Conservation (phyloP, 2,888 invertebrate genomes). For the Ceramica pisi region DNA sequence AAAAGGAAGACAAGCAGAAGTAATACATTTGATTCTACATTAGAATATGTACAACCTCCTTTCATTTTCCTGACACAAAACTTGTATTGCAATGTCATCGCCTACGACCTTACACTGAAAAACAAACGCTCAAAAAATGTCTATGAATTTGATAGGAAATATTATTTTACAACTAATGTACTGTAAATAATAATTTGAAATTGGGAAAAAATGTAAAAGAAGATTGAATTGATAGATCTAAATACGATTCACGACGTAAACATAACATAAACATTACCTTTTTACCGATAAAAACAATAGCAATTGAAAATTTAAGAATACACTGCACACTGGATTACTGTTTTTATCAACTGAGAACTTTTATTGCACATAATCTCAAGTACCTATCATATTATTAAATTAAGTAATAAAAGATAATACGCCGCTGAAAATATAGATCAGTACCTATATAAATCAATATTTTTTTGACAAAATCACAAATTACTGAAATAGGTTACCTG, state of each 20-base stretch:
- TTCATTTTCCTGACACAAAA: conserved; percentile 30
- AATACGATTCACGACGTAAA: conserved; percentile 20
- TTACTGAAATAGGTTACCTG: conserved; percentile 78
- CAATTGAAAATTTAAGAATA: conserved; percentile 55
- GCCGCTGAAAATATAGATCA: conserved; percentile 57
- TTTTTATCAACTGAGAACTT: conserved; percentile 64
- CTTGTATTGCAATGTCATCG: conserved; percentile 36
- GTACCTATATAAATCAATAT: conserved; percentile 76
- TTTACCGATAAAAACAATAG: conserved; percentile 56
- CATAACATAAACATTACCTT: conserved; percentile 66
- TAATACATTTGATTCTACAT: not conserved
- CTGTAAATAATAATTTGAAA: not conserved
- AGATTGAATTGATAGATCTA: not conserved
- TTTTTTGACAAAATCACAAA: conserved; percentile 59
- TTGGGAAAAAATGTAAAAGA: not conserved
- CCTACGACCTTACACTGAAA: conserved; percentile 16
- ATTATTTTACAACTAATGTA: not conserved
- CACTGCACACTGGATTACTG: conserved; percentile 63
- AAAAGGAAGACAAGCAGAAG: conserved; percentile 36
- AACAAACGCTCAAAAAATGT: not conserved
- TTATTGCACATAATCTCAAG: conserved; percentile 72
- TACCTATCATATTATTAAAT: conserved; percentile 64
- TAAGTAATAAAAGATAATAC: conserved; percentile 53
- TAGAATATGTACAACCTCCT: not conserved
- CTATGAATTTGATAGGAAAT: not conserved